Conservation (phyloP, 2,113 vertebrate species). For the Orcinus orca region DNA sequence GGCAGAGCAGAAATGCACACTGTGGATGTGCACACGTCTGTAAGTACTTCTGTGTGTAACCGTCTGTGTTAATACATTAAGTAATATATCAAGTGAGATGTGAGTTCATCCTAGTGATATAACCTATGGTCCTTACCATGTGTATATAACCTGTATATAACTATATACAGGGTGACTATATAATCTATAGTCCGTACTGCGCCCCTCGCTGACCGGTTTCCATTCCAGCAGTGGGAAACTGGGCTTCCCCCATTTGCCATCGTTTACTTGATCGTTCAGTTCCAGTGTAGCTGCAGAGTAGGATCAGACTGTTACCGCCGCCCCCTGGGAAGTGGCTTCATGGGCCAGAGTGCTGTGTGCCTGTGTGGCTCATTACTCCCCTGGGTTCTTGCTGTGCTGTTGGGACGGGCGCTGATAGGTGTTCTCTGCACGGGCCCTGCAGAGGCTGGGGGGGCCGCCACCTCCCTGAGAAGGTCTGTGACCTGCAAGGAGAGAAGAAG, state of each 20-base stretch:
- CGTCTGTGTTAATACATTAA: background rate
- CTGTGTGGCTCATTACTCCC: fast-evolving
- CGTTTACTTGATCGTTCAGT: fast-evolving
- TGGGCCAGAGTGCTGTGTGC: fast-evolving
- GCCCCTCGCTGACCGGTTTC: background rate
- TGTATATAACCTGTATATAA: no score
- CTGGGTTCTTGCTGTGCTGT: background rate
- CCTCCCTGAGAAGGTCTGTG: background rate
- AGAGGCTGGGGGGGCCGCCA: fast-evolving
- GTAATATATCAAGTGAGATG: fast-evolving
- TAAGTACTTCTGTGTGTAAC: fast-evolving
- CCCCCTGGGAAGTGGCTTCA: fast-evolving
- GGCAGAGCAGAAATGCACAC: background rate
- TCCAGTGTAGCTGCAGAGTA: fast-evolving
- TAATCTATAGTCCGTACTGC: fast-evolving
- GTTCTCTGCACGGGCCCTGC: fast-evolving
- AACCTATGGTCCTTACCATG: fast-evolving
- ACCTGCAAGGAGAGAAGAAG: background rate
- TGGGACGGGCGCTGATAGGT: fast-evolving
- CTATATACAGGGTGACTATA: fast-evolving
- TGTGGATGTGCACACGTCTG: fast-evolving
- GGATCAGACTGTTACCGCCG: fast-evolving
- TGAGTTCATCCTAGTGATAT: fast-evolving
- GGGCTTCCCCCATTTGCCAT: fast-evolving
- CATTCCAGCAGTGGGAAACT: fast-evolving